Evolutionary conservation across 2,113 vertebrate genomes (phyloP).

Genomic region (Platysteira castanea): DNA sequence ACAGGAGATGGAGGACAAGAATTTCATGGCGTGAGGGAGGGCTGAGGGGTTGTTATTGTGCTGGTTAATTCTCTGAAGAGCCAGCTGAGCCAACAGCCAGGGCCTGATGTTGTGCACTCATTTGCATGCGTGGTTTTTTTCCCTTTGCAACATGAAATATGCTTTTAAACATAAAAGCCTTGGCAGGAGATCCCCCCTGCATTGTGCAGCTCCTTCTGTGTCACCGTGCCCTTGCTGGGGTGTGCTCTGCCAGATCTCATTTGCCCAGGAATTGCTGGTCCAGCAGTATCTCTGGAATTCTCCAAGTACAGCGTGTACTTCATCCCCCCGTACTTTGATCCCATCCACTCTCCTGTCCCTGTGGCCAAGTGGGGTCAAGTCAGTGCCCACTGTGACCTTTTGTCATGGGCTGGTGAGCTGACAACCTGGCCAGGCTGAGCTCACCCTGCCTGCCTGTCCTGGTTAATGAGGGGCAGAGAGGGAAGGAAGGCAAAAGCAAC

Average conservation of each 20-base stretch:
- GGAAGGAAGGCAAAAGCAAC: not conserved
- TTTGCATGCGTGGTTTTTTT: not conserved
- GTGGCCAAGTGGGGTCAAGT: not conserved
- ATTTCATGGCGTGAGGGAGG: not conserved
- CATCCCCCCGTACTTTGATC: conserved; percentile 48
- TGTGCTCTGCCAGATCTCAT: conserved; percentile 37
- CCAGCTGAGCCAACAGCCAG: not conserved
- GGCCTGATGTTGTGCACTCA: not conserved
- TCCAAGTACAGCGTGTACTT: conserved; percentile 27
- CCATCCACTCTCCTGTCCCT: not conserved
- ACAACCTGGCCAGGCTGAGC: conserved; percentile 13
- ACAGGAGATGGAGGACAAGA: not conserved
- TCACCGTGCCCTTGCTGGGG: conserved; percentile 55
- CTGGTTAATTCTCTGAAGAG: not conserved
- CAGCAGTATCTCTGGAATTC: conserved; percentile 60
- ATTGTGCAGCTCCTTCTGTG: conserved; percentile 54
- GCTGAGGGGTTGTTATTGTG: not conserved
- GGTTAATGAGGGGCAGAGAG: not conserved
- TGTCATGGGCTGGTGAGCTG: conserved; percentile 21
- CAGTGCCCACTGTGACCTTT: conserved; percentile 29
- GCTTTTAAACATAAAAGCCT: conserved; percentile 54
- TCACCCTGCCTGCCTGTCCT: not conserved
- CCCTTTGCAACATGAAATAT: conserved; percentile 1
- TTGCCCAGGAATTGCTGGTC: conserved; percentile 40
- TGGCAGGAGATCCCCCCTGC: conserved; percentile 20